A percentile compares a stretch with the other conserved stretches of the same genome.
phyloP scores from a whole-genome alignment of 2,888 invertebrate species.

The Dioctria linearis region DNA sequence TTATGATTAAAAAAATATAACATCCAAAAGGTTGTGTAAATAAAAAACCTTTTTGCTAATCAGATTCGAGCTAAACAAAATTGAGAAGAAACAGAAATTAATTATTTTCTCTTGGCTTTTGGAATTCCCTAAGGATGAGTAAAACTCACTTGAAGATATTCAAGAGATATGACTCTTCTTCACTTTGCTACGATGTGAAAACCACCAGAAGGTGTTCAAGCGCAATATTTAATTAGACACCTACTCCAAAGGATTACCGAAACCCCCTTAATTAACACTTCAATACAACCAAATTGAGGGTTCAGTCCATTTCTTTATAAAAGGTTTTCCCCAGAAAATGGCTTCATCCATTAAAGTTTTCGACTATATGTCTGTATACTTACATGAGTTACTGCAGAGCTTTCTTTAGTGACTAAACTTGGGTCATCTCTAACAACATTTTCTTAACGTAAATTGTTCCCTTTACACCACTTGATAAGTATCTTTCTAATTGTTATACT shows the following conservation, averaged over 20 bases:
- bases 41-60: conserved; percentile 16
- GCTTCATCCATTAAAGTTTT: not conserved
- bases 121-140: not conserved
- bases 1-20: no score
- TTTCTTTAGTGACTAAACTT: no score
- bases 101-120: conserved; percentile 1
- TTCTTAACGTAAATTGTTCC: no score
- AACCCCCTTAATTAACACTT: conserved; percentile 17
- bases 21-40: not conserved
- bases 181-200: conserved; percentile 62
- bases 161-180: not conserved
- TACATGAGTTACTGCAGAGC: no score
- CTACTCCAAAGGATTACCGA: conserved; percentile 9
- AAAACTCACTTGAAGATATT: not conserved
- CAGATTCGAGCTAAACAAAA: not conserved
- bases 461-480: no score
- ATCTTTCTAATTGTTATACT: no score
- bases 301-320: conserved; percentile 2
- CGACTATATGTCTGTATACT: not conserved
- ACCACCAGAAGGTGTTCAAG: conserved; percentile 65
- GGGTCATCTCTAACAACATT: no score
- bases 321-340: not conserved
- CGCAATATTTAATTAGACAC: conserved; percentile 58
- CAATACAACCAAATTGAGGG: not conserved
- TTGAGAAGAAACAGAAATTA: not conserved